A percentile compares a stretch with the other conserved stretches of the same genome.
Evolutionary conservation across 2,113 vertebrate species (phyloP).

Genomic region (Chaetura pelagica): DNA sequence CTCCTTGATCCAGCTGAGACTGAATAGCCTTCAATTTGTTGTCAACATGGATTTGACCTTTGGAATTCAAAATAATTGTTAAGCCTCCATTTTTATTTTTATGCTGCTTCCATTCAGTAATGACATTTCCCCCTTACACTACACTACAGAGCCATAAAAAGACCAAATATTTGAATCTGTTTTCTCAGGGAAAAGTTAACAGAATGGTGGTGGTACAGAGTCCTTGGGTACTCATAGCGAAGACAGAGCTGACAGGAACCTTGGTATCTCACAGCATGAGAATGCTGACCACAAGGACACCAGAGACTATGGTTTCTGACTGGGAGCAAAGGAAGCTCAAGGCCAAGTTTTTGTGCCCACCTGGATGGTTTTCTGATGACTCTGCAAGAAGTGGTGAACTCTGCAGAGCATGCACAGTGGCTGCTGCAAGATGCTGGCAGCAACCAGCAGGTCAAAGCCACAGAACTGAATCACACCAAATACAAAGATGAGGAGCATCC

Average conservation of each 20-base stretch:
- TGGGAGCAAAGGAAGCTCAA: neutral
- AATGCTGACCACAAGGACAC: neutral
- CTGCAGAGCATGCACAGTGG: neutral
- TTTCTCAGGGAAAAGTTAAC: neutral
- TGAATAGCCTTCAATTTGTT: conserved; percentile 83
- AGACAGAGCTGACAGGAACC: neutral
- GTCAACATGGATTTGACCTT: conserved; percentile 89
- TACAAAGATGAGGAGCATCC: neutral
- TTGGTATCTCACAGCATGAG: neutral
- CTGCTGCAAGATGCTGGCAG: neutral
- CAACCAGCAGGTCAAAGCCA: neutral
- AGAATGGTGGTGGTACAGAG: neutral
- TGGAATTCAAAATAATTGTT: conserved; percentile 17
- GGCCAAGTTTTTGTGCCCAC: neutral
- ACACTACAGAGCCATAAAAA: neutral
- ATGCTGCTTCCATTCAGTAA: neutral
- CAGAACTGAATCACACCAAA: neutral
- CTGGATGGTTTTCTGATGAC: neutral
- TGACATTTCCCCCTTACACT: neutral
- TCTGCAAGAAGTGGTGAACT: neutral
- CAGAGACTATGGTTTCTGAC: neutral
- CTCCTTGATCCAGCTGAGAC: conserved; percentile 76
- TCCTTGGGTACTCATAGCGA: neutral
- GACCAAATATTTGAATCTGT: neutral
- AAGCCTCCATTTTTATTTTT: neutral